Conservation (phyloP, 1,140 invertebrate genomes). For the Apis cerana region DNA sequence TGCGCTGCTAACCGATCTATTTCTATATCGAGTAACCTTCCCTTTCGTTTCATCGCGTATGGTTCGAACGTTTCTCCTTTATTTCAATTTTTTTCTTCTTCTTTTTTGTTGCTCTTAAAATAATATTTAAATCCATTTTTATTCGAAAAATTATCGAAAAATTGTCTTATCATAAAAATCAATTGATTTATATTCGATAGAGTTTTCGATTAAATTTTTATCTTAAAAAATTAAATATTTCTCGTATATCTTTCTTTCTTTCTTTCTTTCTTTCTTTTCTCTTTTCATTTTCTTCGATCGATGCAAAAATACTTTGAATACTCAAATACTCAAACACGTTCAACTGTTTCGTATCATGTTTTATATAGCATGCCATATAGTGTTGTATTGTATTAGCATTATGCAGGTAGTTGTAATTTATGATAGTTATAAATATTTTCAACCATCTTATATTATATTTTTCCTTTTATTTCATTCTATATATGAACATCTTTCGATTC, state of each 20-base stretch:
- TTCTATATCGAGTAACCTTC: conserved; percentile 29
- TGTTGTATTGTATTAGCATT: no score
- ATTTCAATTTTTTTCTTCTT: not conserved
- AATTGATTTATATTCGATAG: not conserved
- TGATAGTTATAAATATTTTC: no score
- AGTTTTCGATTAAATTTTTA: not conserved
- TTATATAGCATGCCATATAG: no score
- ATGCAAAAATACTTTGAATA: not conserved
- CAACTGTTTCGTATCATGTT: no score
- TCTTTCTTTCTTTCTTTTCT: not conserved
- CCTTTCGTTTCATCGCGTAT: not conserved
- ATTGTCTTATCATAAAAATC: not conserved
- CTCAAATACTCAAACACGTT: no score
- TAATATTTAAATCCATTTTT: conserved; percentile 16
- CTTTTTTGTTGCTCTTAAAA: not conserved
- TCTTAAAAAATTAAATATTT: not conserved
- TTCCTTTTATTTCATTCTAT: no score
- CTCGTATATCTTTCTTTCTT: not conserved
- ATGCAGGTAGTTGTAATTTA: no score
- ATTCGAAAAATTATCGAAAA: conserved; percentile 27
- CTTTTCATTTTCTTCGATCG: not conserved
- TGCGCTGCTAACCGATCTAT: conserved; percentile 44
- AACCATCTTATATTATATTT: no score
- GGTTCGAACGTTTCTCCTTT: not conserved
- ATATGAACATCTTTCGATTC: no score